phyloP scores from a whole-genome alignment of 2,797 vertebrate genomes.

The Catostomus latipinnis region DNA sequence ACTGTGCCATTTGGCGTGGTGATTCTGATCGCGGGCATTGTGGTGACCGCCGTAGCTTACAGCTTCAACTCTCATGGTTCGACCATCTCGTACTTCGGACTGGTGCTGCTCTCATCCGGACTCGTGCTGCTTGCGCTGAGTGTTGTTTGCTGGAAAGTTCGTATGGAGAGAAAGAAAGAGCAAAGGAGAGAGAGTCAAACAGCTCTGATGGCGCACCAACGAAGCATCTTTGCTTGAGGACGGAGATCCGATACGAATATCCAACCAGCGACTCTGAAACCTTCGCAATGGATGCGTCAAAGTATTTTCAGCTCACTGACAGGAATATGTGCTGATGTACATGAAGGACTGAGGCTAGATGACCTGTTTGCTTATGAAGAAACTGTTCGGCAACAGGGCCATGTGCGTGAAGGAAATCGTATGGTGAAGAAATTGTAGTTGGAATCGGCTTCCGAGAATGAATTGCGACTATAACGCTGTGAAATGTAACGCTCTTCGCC shows the following conservation, averaged over 20 bases:
- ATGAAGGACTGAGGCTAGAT: too few relatives aligned
- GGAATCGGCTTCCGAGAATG: too few relatives aligned
- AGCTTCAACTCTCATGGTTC: slow-evolving; percentile 97
- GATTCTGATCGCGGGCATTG: slow-evolving; percentile 88
- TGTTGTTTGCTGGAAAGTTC: slow-evolving; percentile 88
- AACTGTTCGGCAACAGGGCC: too few relatives aligned
- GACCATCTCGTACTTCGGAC: slow-evolving; percentile 92
- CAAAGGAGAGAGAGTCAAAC: slow-evolving; percentile 93
- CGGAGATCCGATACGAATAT: neutral
- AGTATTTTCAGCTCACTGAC: neutral
- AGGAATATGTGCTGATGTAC: too few relatives aligned
- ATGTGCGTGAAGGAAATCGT: too few relatives aligned
- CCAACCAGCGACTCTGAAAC: neutral
- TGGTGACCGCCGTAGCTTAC: slow-evolving; percentile 93
- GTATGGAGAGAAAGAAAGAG: slow-evolving; percentile 86
- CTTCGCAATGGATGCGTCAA: neutral
- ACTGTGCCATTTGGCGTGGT: slow-evolving; percentile 92
- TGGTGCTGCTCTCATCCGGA: slow-evolving; percentile 88
- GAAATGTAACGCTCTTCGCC: too few relatives aligned
- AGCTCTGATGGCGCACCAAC: slow-evolving; percentile 82
- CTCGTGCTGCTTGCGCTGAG: slow-evolving; percentile 87
- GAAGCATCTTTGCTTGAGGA: slow-evolving; percentile 84
- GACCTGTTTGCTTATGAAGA: too few relatives aligned
- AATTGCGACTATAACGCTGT: too few relatives aligned
- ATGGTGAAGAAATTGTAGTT: too few relatives aligned